Percentiles rank a stretch among this genome's conserved stretches.
These are phyloP conservation scores for Phymanthus crucifer DNA, from an alignment of 92 coral and sea anemone genomes.

Conservation along the genomic window DNA sequence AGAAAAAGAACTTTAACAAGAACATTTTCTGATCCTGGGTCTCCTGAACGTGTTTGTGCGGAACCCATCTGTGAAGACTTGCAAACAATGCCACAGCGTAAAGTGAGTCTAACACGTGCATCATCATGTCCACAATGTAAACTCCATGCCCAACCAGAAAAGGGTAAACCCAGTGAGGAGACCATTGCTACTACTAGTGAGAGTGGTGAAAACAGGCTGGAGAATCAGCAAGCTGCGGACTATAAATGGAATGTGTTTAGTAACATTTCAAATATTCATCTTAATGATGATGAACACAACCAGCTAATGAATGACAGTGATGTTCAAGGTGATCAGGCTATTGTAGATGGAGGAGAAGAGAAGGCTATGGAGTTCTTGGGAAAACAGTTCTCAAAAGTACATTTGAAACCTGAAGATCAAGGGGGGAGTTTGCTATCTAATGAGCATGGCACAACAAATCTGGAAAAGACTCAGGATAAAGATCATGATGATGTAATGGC, in stretches of 20 bases:
- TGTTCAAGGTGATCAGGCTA: not conserved
- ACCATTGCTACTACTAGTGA: not conserved
- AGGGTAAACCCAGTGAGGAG: not conserved
- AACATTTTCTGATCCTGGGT: constrained; percentile 54
- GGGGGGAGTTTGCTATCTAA: not conserved
- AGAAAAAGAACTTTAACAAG: constrained; percentile 43
- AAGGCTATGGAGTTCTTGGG: not conserved
- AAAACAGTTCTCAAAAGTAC: not conserved
- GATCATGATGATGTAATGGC: not conserved
- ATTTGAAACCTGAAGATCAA: not conserved
- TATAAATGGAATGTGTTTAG: not conserved
- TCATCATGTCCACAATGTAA: not conserved
- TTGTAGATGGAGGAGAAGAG: not conserved
- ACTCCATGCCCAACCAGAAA: not conserved
- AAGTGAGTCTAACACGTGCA: not conserved
- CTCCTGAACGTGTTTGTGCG: constrained; percentile 16
- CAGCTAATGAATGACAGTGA: not conserved
- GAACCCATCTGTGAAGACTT: not conserved
- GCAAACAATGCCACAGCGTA: not conserved
- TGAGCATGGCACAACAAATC: not conserved
- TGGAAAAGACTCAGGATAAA: not conserved
- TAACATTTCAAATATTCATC: not conserved
- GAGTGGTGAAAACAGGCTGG: not conserved
- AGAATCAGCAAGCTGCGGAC: not conserved
- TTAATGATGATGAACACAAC: not conserved